Evolutionary conservation across 2,113 vertebrate genomes (phyloP).

Genomic region (Hippocampus comes): DNA sequence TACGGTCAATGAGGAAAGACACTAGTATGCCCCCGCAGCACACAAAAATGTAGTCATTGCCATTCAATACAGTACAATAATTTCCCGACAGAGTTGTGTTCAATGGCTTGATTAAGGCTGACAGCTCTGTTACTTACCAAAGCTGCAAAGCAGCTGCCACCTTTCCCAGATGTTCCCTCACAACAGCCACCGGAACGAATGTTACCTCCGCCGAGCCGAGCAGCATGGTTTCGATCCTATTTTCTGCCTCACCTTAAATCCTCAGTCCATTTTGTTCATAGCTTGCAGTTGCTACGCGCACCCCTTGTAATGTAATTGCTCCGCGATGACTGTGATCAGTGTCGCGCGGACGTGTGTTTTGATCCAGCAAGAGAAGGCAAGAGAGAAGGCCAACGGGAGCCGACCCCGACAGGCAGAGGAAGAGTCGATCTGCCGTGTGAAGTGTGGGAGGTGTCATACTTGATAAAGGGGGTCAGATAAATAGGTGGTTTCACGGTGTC

Average conservation of each 20-base stretch:
- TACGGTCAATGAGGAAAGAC: neutral
- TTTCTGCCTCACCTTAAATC: constrained; percentile 1
- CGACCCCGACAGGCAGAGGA: neutral
- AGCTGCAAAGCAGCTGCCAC: neutral
- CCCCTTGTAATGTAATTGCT: constrained; percentile 26
- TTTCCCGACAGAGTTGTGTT: neutral
- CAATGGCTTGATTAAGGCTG: neutral
- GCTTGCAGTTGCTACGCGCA: neutral
- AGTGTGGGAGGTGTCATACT: constrained; percentile 54
- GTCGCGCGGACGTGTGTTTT: neutral
- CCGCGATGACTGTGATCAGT: constrained; percentile 24
- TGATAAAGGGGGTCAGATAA: constrained; percentile 50
- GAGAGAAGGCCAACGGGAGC: neutral
- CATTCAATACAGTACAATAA: neutral
- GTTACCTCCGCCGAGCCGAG: neutral
- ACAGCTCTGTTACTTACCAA: neutral
- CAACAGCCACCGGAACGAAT: neutral
- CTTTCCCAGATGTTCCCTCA: constrained; percentile 3
- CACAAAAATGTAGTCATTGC: neutral
- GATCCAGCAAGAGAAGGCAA: constrained; percentile 13
- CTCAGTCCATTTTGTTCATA: neutral
- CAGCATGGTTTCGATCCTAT: neutral
- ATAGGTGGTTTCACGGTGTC: constrained; percentile 55
- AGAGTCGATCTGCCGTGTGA: constrained; percentile 41
- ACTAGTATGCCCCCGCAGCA: neutral